These are phyloP conservation scores for Drusus annulatus DNA, from an alignment of 1,140 invertebrate species.

Conservation along the genomic window DNA sequence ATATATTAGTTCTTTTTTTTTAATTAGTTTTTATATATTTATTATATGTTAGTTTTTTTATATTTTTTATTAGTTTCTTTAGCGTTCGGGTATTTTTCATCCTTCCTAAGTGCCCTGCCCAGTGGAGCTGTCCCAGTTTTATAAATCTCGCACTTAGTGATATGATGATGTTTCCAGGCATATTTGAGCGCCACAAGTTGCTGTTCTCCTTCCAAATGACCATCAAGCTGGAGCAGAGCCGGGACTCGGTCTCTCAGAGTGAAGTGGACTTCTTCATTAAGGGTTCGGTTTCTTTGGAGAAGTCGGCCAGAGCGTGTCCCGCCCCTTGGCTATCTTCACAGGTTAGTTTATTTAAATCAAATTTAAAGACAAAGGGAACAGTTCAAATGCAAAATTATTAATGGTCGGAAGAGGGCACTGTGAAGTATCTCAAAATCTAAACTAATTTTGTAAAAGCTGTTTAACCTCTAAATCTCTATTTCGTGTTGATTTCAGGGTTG, in stretches of 20 bases:
- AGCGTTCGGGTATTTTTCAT: too few species aligned
- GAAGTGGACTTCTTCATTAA: conserved; percentile 94
- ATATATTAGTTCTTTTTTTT: too few species aligned
- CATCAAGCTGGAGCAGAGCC: conserved; percentile 83
- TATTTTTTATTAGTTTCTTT: too few species aligned
- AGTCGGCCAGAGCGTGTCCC: conserved; percentile 77
- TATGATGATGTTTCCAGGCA: conserved; percentile 69
- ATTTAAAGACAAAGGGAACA: not conserved
- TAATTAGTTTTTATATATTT: too few species aligned
- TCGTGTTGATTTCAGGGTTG: conserved; percentile 73
- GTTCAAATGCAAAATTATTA: not conserved
- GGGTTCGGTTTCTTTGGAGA: conserved; percentile 84
- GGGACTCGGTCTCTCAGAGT: conserved; percentile 74
- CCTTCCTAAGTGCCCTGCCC: too few species aligned
- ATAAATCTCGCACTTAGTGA: too few species aligned
- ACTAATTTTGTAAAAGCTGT: not conserved
- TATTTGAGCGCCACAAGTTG: conserved; percentile 92
- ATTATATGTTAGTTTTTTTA: too few species aligned
- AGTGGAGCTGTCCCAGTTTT: too few species aligned
- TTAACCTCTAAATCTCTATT: too few species aligned
- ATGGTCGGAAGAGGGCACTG: not conserved
- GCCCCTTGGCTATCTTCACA: conserved; percentile 67
- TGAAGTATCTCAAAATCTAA: not conserved
- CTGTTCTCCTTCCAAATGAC: conserved; percentile 93
- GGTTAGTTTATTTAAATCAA: not conserved